These are phyloP conservation scores for Lysandra coridon DNA, from an alignment of 2,888 invertebrate species.

Conservation along the genomic window DNA sequence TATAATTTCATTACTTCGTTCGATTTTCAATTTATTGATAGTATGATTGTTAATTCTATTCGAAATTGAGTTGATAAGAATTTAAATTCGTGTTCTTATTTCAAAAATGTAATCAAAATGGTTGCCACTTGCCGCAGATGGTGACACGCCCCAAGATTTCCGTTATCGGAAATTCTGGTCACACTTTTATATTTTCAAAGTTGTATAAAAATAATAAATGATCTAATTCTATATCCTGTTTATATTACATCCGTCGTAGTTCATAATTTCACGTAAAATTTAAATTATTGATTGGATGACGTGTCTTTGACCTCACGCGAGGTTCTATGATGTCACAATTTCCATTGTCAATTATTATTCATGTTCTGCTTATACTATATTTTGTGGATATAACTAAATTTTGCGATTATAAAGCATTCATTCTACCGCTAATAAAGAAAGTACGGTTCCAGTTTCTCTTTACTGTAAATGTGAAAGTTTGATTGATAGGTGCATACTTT, in stretches of 20 bases:
- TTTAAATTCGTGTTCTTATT: background rate
- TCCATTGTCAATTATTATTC: slow-evolving; percentile 33
- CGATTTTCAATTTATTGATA: background rate
- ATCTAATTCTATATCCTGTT: background rate
- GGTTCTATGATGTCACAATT: slow-evolving; percentile 56
- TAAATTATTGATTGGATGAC: slow-evolving; percentile 42
- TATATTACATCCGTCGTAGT: background rate
- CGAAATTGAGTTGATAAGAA: background rate
- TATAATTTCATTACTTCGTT: slow-evolving; percentile 40
- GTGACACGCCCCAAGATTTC: slow-evolving; percentile 25
- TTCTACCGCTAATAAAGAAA: background rate
- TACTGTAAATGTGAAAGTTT: slow-evolving; percentile 8
- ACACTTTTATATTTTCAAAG: background rate
- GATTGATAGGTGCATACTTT: background rate
- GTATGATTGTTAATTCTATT: background rate
- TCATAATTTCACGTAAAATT: background rate
- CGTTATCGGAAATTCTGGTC: background rate
- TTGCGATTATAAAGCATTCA: background rate
- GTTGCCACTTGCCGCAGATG: background rate
- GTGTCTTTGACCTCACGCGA: slow-evolving; percentile 49
- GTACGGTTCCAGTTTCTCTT: slow-evolving; percentile 1
- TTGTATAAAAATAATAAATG: background rate
- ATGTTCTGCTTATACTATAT: background rate
- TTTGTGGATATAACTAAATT: background rate
- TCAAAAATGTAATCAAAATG: background rate